phyloP scores from a whole-genome alignment of 1,140 invertebrate genomes.

The Gryllus bimaculatus region DNA sequence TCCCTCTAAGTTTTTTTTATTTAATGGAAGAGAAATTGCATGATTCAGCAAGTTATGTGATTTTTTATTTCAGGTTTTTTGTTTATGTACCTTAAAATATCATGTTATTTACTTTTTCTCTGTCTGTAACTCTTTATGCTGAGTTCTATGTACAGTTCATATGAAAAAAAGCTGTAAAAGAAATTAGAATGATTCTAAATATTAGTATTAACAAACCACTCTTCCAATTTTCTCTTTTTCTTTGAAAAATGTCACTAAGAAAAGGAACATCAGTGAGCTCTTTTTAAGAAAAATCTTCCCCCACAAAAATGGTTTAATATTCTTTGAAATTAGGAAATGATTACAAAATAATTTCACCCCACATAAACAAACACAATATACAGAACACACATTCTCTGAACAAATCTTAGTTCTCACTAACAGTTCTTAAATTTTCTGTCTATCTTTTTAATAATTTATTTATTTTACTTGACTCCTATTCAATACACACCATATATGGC shows the following conservation, averaged over 20 bases:
- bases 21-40: background rate
- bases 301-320: background rate
- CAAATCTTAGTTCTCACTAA: background rate
- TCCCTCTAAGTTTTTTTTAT: background rate
- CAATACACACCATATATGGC: slow-evolving; percentile 14
- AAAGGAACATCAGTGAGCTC: background rate
- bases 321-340: background rate
- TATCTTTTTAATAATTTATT: background rate
- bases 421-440: background rate
- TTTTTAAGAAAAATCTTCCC: background rate
- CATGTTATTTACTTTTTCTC: background rate
- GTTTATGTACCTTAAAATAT: slow-evolving; percentile 2
- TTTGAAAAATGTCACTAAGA: background rate
- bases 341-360: background rate
- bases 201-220: background rate
- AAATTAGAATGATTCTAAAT: background rate
- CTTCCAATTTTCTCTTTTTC: background rate
- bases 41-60: background rate
- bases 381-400: slow-evolving; percentile 1
- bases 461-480: background rate
- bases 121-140: background rate
- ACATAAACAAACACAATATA: background rate
- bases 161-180: background rate
- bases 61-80: background rate
- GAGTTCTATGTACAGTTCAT: background rate